Conservation (phyloP, 2,797 vertebrate species). For the Liasis olivaceus region DNA sequence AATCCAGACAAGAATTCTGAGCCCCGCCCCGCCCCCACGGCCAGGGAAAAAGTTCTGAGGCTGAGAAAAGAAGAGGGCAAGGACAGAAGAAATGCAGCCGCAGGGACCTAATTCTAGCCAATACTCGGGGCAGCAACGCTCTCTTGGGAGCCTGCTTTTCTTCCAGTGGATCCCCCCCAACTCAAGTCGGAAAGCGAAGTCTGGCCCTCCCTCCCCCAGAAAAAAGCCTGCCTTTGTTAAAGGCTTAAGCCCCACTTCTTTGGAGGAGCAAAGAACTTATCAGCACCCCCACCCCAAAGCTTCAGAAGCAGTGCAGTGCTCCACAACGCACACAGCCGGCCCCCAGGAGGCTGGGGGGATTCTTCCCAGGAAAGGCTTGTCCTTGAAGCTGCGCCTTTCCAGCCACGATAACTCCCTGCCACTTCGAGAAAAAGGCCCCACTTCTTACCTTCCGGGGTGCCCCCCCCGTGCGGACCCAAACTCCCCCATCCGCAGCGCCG, state of each 20-base stretch:
- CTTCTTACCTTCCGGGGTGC: neutral
- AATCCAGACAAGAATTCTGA: neutral
- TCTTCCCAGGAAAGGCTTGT: neutral
- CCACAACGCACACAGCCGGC: neutral
- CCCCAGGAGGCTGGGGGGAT: neutral
- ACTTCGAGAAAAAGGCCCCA: neutral
- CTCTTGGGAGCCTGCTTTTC: neutral
- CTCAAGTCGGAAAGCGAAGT: neutral
- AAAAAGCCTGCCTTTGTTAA: neutral
- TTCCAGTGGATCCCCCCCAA: neutral
- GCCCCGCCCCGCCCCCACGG: no score
- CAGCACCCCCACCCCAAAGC: accelerated
- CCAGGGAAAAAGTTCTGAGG: neutral
- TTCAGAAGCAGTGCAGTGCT: neutral
- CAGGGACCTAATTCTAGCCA: neutral
- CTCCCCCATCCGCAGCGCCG: neutral
- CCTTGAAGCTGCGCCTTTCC: neutral
- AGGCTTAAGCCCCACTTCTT: neutral
- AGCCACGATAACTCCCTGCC: neutral
- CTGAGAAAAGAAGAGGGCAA: neutral
- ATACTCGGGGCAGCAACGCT: neutral
- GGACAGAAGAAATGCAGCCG: neutral
- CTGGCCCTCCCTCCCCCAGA: neutral
- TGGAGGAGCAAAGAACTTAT: neutral
- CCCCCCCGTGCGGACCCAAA: neutral